phyloP scores from a whole-genome alignment of 2,113 vertebrate genomes.

The Myotis brandtii region DNA sequence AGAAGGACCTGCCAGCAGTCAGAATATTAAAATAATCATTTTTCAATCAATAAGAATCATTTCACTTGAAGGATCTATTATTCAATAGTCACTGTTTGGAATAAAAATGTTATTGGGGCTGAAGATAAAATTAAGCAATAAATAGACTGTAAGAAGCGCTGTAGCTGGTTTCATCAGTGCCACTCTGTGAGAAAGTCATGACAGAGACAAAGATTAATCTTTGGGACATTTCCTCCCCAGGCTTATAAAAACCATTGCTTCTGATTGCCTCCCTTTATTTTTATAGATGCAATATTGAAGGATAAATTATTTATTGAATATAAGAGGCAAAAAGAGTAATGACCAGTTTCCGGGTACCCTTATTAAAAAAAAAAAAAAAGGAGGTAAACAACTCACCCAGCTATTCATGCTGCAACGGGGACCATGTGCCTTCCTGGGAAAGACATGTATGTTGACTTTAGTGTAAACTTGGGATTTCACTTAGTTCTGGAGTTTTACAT shows the following conservation, averaged over 20 bases:
- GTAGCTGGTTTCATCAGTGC: constrained; percentile 64
- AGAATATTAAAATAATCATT: constrained; percentile 80
- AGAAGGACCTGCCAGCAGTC: constrained; percentile 62
- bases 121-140: constrained; percentile 76
- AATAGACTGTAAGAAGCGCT: constrained; percentile 73
- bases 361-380: neutral
- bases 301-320: constrained; percentile 81
- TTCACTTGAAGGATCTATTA: constrained; percentile 73
- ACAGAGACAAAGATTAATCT: constrained; percentile 55
- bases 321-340: constrained; percentile 52
- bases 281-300: constrained; percentile 70
- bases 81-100: constrained; percentile 77
- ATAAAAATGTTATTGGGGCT: constrained; percentile 75
- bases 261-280: constrained; percentile 72
- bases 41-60: constrained; percentile 77
- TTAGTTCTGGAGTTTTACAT: neutral
- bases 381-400: neutral
- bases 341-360: constrained; percentile 11
- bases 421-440: neutral
- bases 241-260: constrained; percentile 18
- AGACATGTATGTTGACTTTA: neutral
- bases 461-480: neutral
- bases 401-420: neutral
- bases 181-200: neutral
- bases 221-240: constrained; percentile 57